Conservation (phyloP, 2,113 vertebrate species). For the Piprites chloris region DNA sequence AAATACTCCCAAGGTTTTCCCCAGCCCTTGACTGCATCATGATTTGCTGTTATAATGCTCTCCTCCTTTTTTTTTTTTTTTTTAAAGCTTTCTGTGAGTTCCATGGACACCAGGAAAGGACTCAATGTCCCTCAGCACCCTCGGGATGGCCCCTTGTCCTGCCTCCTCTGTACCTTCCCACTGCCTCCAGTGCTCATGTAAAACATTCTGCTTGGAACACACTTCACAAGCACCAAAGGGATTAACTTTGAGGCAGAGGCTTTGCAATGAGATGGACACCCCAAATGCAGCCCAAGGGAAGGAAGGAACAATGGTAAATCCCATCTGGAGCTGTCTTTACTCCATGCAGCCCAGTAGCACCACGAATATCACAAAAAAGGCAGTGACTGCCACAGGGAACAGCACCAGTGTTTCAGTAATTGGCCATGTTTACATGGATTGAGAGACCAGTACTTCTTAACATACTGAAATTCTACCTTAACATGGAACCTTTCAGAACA, state of each 20-base stretch:
- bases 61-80: neutral
- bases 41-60: neutral
- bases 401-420: neutral
- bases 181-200: fast-evolving
- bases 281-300: neutral
- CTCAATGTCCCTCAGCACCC: neutral
- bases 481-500: neutral
- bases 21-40: neutral
- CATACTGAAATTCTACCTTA: neutral
- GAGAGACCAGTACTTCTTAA: neutral
- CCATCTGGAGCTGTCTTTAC: neutral
- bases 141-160: neutral
- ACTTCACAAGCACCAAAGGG: neutral
- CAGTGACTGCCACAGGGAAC: neutral
- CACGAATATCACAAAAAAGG: neutral
- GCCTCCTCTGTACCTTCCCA: neutral
- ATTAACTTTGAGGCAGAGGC: neutral
- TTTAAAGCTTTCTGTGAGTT: neutral
- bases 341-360: neutral
- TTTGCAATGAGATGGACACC: neutral
- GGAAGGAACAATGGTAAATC: neutral
- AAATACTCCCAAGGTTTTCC: neutral
- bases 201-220: neutral
- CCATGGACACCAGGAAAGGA: neutral
- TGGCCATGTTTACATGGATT: neutral